A percentile compares a stretch with the other conserved stretches of the same genome.
These are phyloP conservation scores for Engystomops pustulosus DNA, from an alignment of 2,113 vertebrate genomes.

Conservation along the genomic window DNA sequence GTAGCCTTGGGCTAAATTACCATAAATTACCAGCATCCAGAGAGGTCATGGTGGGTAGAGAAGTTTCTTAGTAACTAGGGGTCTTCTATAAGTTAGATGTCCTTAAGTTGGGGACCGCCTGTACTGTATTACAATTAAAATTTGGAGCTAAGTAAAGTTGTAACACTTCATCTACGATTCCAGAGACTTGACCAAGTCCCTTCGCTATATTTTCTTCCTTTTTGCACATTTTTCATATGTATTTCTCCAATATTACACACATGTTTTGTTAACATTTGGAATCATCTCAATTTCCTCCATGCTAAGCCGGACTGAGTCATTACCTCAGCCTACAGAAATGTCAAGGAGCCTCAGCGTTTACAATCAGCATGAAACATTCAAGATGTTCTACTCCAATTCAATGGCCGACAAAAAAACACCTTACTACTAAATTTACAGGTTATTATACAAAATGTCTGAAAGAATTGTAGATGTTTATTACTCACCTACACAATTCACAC, in stretches of 20 bases:
- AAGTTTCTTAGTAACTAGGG: too few species aligned
- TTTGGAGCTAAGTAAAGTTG: too few species aligned
- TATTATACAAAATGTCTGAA: not conserved
- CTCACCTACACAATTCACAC: too few species aligned
- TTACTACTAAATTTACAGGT: not conserved
- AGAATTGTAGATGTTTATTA: not conserved
- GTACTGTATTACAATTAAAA: too few species aligned
- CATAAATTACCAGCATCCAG: too few species aligned
- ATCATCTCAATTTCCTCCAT: not conserved
- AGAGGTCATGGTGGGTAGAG: too few species aligned
- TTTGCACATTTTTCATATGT: too few species aligned
- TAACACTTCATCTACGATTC: too few species aligned
- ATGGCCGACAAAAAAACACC: too few species aligned
- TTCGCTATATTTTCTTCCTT: not conserved
- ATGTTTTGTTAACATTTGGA: not conserved
- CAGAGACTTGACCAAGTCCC: not conserved
- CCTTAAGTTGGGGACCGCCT: too few species aligned
- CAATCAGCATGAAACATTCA: constrained; percentile 20
- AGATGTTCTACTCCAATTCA: not conserved
- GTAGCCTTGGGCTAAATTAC: too few species aligned
- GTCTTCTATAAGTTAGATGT: too few species aligned
- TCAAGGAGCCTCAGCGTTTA: constrained; percentile 5
- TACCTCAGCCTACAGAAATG: not conserved
- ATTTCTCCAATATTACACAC: not conserved
- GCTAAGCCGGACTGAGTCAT: not conserved